Conservation (phyloP, 2,797 vertebrate species). For the Enteromius radiatus region DNA sequence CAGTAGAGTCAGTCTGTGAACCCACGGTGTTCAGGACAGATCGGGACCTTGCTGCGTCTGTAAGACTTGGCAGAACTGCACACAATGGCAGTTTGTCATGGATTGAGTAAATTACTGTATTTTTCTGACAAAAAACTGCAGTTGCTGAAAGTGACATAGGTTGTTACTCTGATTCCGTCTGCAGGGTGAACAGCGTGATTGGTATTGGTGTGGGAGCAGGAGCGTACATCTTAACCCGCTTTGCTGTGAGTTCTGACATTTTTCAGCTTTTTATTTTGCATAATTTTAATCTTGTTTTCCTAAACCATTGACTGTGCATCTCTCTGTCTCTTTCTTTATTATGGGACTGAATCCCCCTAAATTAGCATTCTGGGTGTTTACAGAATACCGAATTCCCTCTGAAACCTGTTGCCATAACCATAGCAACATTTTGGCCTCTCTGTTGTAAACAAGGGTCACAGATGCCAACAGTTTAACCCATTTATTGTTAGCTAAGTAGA, state of each 20-base stretch:
- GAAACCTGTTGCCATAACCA: neutral
- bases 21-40: neutral
- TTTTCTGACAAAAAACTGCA: neutral
- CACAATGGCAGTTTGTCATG: neutral
- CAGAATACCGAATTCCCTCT: constrained; percentile 4
- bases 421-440: constrained; percentile 3
- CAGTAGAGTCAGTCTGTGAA: neutral
- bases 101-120: neutral
- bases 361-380: constrained; percentile 21
- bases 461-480: constrained; percentile 24
- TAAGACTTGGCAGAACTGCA: neutral
- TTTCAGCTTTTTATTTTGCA: neutral
- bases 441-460: constrained; percentile 30
- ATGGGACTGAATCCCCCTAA: neutral
- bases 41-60: neutral
- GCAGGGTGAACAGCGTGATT: constrained; percentile 90
- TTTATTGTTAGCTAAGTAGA: neutral
- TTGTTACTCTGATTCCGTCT: constrained; percentile 19
- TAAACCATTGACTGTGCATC: neutral
- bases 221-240: constrained; percentile 89
- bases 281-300: neutral
- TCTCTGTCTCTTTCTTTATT: constrained; percentile 15
- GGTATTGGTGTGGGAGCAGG: constrained; percentile 95
- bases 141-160: neutral
- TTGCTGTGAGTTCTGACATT: constrained; percentile 86